phyloP scores from a whole-genome alignment of 1,140 invertebrate genomes.

The Gonatopus flavifemur region DNA sequence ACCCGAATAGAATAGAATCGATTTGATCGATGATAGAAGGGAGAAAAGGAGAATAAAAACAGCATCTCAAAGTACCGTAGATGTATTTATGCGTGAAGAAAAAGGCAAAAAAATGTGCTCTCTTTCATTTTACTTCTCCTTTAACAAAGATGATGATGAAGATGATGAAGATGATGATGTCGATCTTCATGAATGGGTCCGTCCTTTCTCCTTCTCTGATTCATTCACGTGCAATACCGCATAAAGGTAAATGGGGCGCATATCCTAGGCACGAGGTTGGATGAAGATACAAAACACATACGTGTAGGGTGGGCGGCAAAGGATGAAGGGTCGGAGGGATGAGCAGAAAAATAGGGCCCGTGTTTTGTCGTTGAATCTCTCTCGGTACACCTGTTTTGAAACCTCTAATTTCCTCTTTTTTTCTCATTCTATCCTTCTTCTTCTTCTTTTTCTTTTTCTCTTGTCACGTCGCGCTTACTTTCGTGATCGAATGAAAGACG shows the following conservation, averaged over 20 bases:
- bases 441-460: not conserved
- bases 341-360: constrained; percentile 8
- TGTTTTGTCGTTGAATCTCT: constrained; percentile 3
- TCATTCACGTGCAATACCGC: constrained; percentile 25
- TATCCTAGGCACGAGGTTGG: constrained; percentile 35
- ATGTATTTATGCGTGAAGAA: too few species aligned
- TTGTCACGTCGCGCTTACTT: not conserved
- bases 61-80: too few species aligned
- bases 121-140: not conserved
- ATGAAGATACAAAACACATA: too few species aligned
- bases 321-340: too few species aligned
- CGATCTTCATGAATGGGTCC: constrained; percentile 38
- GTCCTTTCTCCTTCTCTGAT: constrained; percentile 17
- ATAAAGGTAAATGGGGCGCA: constrained; percentile 52
- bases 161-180: too few species aligned
- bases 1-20: too few species aligned
- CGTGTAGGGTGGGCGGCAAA: too few species aligned
- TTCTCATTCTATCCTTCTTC: constrained; percentile 4
- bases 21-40: too few species aligned
- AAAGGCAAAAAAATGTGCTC: too few species aligned
- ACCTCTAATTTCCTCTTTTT: constrained; percentile 27
- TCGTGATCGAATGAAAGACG: too few species aligned
- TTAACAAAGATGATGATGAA: too few species aligned
- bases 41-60: too few species aligned
- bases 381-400: constrained; percentile 30